Evolutionary conservation across 2,888 invertebrate species (phyloP), one percentile per base, ranked within the genome.

Genomic region (Pedicia rivosa): DNA sequence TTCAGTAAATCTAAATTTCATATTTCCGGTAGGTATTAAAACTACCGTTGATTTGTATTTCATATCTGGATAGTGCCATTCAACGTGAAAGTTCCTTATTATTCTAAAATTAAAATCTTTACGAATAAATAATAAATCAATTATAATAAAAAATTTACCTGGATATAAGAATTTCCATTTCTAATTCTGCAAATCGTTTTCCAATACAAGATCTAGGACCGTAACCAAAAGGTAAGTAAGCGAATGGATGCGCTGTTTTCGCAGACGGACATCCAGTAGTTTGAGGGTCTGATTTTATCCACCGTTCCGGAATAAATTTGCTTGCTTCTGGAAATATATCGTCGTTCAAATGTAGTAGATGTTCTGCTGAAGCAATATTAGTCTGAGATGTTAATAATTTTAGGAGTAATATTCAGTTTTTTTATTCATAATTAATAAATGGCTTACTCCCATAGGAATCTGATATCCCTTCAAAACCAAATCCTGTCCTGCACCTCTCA

Each of bases 301-400:
- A 82, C 46, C 81, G 62, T 50, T 79, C 74, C 2, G 80, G 79
- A 29, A 69, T 48, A 48, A 70, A 80, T 25, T 66, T 58, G 1
- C 63, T 51, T 2, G 75, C 62, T 32, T 65, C 55, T 3, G 66
- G 62, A 49, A 74, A 78, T 50, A 75, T 63, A 45, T 68, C 54
- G 12, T 65, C 64, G 42, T 54, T 35, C 8, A 12, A 20, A 26
- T 47, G 56, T 15, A 31, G 4, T 13, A 12, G 26, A 6, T 12
- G 9, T 10, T 24, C 24, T 9, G n/a, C 14, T 14, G 16, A 15
- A 15, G 15, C 4, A 4, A 17, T 13, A 14, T 35, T 15, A 27
- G 27, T 28, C 34, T 25, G 16, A n/a, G n/a, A n/a, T n/a, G n/a
- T n/a, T n/a, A n/a, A n/a, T n/a, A n/a, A n/a, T n/a, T n/a, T n/a